Percentiles rank a stretch among this genome's conserved stretches.
phyloP scores from a whole-genome alignment of 2,113 vertebrate species.

The Edolisoma coerulescens region DNA sequence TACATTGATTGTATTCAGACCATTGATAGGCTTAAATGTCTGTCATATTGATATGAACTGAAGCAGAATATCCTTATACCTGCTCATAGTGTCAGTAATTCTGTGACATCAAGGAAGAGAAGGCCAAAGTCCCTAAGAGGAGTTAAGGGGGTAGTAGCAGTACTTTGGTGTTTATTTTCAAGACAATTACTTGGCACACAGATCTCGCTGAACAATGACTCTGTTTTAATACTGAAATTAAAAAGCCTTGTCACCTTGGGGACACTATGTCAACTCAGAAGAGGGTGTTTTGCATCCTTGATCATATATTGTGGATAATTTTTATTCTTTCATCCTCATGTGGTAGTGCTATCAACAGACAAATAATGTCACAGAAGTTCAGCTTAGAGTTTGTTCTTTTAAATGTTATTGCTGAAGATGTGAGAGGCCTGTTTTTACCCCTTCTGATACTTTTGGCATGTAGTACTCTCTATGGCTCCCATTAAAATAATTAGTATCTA shows the following conservation, averaged over 20 bases:
- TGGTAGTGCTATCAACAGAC: not conserved
- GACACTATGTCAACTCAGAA: not conserved
- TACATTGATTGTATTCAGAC: not conserved
- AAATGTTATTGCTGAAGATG: not conserved
- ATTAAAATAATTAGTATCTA: not conserved
- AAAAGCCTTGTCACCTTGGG: not conserved
- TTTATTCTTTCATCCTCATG: not conserved
- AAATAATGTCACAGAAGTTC: not conserved
- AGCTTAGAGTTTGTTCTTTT: not conserved
- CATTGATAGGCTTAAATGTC: not conserved
- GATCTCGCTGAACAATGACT: not conserved
- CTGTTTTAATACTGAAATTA: not conserved
- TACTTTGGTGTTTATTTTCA: not conserved
- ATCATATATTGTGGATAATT: not conserved
- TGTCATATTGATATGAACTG: not conserved
- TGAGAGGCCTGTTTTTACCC: not conserved
- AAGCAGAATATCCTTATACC: not conserved
- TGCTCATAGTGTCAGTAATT: not conserved
- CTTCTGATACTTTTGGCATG: not conserved
- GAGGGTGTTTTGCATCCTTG: not conserved
- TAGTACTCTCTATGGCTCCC: not conserved
- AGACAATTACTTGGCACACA: not conserved
- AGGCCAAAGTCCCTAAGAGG: not conserved
- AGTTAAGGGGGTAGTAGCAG: too few species aligned
- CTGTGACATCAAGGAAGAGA: not conserved